These are phyloP conservation scores for Cyprinus carpio DNA, from an alignment of 2,113 vertebrate species.

Conservation along the genomic window DNA sequence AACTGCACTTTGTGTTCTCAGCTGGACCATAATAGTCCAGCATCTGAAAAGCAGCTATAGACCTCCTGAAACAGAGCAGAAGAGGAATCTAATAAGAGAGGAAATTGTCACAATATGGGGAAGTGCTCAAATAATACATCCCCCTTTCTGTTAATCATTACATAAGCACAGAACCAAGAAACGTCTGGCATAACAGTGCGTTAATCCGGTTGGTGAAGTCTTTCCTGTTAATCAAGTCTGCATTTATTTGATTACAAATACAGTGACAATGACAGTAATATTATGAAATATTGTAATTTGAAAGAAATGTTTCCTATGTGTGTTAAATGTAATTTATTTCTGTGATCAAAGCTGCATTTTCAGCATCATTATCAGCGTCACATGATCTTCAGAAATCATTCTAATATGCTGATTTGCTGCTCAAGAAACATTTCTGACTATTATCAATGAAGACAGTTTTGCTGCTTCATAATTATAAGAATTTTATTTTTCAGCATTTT, in stretches of 20 bases:
- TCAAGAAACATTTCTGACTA: too few species aligned
- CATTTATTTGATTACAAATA: background rate
- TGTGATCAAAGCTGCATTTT: too few species aligned
- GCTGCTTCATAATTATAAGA: too few species aligned
- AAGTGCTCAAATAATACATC: too few species aligned
- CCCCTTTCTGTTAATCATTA: background rate
- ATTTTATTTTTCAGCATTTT: too few species aligned
- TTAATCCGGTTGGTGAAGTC: too few species aligned
- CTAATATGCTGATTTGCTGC: too few species aligned
- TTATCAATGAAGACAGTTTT: too few species aligned
- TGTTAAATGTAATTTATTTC: background rate
- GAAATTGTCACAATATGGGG: background rate
- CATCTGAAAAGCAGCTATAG: slow-evolving; percentile 49
- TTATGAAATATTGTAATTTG: background rate
- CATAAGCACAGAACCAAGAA: background rate
- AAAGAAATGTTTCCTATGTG: background rate
- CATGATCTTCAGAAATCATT: too few species aligned
- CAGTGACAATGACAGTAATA: background rate
- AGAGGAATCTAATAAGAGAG: background rate
- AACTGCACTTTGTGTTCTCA: slow-evolving; percentile 76
- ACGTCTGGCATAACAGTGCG: background rate
- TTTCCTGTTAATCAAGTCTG: background rate
- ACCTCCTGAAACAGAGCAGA: slow-evolving; percentile 34
- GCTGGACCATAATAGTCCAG: slow-evolving; percentile 78
- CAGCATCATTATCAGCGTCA: too few species aligned